Base-by-base conservation (phyloP, 1,140 invertebrate species). In the Harpegnathos saltator region DNA sequence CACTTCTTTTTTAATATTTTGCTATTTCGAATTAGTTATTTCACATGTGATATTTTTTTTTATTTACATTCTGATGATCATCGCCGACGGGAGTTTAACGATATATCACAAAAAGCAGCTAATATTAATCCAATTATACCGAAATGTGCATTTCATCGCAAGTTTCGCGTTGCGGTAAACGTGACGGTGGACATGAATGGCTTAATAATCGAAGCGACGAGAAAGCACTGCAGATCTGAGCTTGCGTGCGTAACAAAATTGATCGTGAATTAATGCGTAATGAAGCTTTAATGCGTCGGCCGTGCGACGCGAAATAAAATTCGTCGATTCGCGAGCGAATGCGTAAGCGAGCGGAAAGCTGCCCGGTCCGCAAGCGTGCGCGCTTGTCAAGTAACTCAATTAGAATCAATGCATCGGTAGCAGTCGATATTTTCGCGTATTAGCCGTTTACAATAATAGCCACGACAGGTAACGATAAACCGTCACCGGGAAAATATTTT, bases 341-440 rank as follows among this genome's bases (percentile, higher is more conserved):
- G 54, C 22, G 24, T 4, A 48, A 66, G 29, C 50, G 50, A 69
- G 19, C 12, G n/a, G 66, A 56, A 33, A 33, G 33, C 0, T 62
- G 26, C 78, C 58, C 63, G 65, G 75, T 75, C 54, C 29, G 59
- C 24, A 72, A 24, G 24, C 33, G 15, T 17, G 52, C 66, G 33
- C 58, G 56, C 63, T 74, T 82, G 75, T 83, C 83, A 77, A 87
- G 17, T 75, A 63, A 88, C 65, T 85, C 72, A 81, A 88, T 88
- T 83, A 88, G 63, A 85, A 80, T 59, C 75, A 63, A 68, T 56
- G 62, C 48, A 24, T 54, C 74, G 72, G 59, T 48, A 59, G 58
- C 56, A 85, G 84, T 83, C 86, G 81, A 88, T 88, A 78, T 65
- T 85, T 56, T 65, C 59, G 38, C 58, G 62, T 54, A 63, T 88